Evolutionary conservation across 64 coral and sea anemone genomes (phyloP), one percentile per base, ranked within the genome.

Genomic region (Porites lutea): DNA sequence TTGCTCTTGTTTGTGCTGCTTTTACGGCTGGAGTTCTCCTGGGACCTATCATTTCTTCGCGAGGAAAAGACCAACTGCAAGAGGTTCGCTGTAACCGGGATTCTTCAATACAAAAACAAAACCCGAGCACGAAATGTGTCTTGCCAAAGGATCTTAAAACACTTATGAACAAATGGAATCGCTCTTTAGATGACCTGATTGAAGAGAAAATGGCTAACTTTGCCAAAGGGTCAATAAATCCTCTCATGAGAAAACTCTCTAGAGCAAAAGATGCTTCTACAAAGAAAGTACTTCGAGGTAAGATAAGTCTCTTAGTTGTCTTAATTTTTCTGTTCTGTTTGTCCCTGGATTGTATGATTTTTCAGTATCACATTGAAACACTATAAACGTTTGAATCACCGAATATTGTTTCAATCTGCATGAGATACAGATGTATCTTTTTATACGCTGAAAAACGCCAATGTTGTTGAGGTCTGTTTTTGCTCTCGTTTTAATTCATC

Each of bases 231-330:
- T 68, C 50, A 84, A 66, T 84, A 48, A 84, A 52, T 84, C 61
- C 47, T 23, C 45, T 47, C 9, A 69, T 84, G 0, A 67, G 81
- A 44, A 84, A 84, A 69, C 18, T 68, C 1, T 69, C 47, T 2
- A 68, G 47, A 68, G 19, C 18, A 4, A 67, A 20, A 14, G 62
- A 52, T 52, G 81, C 44, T 8, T 16, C 44, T 22, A 84, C 63
- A 48, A 66, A 84, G 81, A 67, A 68, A 65, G 64, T 47, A 18
- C 46, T 84, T n/a, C 46, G 20, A 69, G 81, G 81, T 83, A 83
- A 65, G 62, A 19, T 16, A 65, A 65, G 8, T 13, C 13, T 4
- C 62, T 5, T n/a, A 76, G 19, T 76, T 52, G 12, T 50, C 8
- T 19, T 8, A 19, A 46, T 10, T 10, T 46, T 47, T 45, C 37